Evolutionary conservation across 2,113 vertebrate genomes (phyloP), one percentile per base, ranked within the genome.

Genomic region (Camelus bactrianus): DNA sequence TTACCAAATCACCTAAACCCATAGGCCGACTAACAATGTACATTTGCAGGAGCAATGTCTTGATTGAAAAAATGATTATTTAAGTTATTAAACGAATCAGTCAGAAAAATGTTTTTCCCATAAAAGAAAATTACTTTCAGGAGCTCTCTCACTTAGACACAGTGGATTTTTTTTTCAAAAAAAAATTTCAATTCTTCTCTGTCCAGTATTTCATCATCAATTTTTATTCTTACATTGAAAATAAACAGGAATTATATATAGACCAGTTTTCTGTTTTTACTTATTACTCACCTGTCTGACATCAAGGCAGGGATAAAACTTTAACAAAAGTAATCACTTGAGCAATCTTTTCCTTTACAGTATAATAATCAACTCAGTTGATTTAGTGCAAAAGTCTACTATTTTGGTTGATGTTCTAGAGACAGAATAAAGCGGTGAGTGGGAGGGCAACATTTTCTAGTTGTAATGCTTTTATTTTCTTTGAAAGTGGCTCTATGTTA

Each of bases 31-130:
- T 48, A 76, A 48, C 3, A 72, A 50, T 92, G 96, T 89, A 72
- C 50, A 91, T 86, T 30, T 72, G 20, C 54, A 46, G 0, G 0
- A 84, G 10, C 42, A 69, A 77, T 86, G 13, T 79, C 54, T 77
- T 92, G 28, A 81, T 3, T 94, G 67, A 95, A 93, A 85, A 86
- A 96, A 90, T 88, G 46, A 56, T n/a, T 88, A 14, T 86, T 97
- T 84, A 69, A 30, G 14, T n/a, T 92, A 35, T 56, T 87, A 89
- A 84, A 35, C 20, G 3, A 80, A 73, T 72, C 13, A 85, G 1
- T 2, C 28, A 56, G 38, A 73, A 94, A 65, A 12, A 20, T 28
- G 9, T 17, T 75, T 67, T 20, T 35, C 6, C 54, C 26, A 48
- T 35, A 28, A 30, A 67, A 56, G 8, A 86, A 69, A 77, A 83